Evolutionary conservation across 2,113 vertebrate genomes (phyloP), one percentile per base, ranked within the genome.

Genomic region (Ovis canadensis): DNA sequence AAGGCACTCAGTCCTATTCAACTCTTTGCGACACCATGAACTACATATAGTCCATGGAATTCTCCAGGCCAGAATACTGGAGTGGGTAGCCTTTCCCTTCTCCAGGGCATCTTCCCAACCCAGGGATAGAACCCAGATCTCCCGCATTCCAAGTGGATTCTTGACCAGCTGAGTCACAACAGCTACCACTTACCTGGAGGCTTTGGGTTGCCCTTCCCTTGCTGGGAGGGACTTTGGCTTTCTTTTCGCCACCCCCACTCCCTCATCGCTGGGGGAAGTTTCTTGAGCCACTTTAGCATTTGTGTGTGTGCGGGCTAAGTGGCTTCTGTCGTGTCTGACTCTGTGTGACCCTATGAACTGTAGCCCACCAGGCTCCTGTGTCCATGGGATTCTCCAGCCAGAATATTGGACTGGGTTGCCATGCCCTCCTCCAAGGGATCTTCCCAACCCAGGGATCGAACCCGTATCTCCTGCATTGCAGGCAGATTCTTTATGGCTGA

Each of bases 201-300:
- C 43, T 27, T n/a, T 48, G 50, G 5, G 13, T 7, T 27, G 11
- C 33, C 50, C 54, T 43, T n/a, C 21, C 8, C 31, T 62, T 55
- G 4, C 45, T 71, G 6, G 13, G 19, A 67, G 14, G 55, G 19
- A 1, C 55, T 78, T 80, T 86, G n/a, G 23, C 43, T 60, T 57
- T 54, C 82, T 16, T 52, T 52, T 10, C 8, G 2, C 31, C 14
- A 7, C 1, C 0, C 27, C 7, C 0, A 54, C 19, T 29, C 9
- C 43, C 84, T 84, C 43, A 3, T 43, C 3, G 1, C 52, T 45
- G 17, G 9, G 52, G 52, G 11, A 16, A 43, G 7, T 45, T 82
- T 59, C 60, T 87, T 4, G 23, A 67, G 60, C 36, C 17, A 21
- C n/a, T 17, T 36, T 21, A 67, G 48, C 31, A 36, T 71, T 36